These are phyloP conservation scores for Tetramorium parvispinum DNA, from an alignment of 1,140 invertebrate species.

Conservation along the genomic window DNA sequence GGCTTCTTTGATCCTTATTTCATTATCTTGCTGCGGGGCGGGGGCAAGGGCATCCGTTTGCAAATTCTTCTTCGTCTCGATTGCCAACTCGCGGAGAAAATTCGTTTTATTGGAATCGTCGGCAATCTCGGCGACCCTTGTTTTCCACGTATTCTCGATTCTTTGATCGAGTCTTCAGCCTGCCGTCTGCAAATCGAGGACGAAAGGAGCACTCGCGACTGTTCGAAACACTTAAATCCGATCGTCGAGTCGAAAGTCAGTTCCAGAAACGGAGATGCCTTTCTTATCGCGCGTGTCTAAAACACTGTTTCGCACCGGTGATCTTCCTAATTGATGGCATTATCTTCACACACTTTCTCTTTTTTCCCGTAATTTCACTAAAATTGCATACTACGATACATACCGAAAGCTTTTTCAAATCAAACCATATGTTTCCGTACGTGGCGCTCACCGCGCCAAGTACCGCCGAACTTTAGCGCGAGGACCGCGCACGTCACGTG, in stretches of 20 bases:
- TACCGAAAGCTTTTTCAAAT: background rate
- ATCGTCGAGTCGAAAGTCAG: background rate
- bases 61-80: slow-evolving; percentile 82
- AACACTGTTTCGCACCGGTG: background rate
- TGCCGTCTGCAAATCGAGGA: slow-evolving; percentile 19
- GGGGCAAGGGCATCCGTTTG: slow-evolving; percentile 78
- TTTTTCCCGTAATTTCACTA: background rate
- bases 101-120: slow-evolving; percentile 83
- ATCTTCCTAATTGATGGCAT: background rate
- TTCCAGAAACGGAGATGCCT: background rate
- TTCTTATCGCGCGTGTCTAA: background rate
- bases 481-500: slow-evolving; percentile 51
- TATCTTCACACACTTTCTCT: background rate
- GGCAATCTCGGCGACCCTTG: slow-evolving; percentile 57
- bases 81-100: slow-evolving; percentile 82
- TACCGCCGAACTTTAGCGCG: slow-evolving; percentile 30
- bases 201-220: slow-evolving; percentile 39
- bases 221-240: slow-evolving; percentile 16
- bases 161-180: slow-evolving; percentile 63
- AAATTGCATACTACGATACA: background rate
- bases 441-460: slow-evolving; percentile 46
- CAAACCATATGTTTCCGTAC: slow-evolving; percentile 26
- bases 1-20: slow-evolving; percentile 85
- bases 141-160: slow-evolving; percentile 60
- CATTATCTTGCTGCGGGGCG: slow-evolving; percentile 79